Evolutionary conservation across 2,888 invertebrate species (phyloP).

Genomic region (Cyrtodaria siliqua): DNA sequence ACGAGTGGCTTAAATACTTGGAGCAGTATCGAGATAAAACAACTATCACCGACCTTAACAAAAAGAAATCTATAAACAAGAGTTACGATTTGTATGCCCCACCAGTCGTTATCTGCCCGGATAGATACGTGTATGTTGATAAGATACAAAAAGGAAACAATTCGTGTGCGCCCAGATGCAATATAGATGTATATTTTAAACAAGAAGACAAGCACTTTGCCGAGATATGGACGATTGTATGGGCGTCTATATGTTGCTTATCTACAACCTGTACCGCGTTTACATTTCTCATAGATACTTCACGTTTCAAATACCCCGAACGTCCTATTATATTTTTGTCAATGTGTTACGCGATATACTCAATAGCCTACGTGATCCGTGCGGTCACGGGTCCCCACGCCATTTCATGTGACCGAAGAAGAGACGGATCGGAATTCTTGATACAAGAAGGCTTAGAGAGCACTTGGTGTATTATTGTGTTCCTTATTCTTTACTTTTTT

Average conservation of each 20-base stretch:
- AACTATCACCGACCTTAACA: slow-evolving; percentile 7
- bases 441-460: slow-evolving; percentile 87
- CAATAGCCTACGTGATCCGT: slow-evolving; percentile 86
- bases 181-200: slow-evolving; percentile 90
- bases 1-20: slow-evolving; percentile 69
- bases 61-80: slow-evolving; percentile 5
- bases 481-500: slow-evolving; percentile 92
- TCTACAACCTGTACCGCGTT: slow-evolving; percentile 85
- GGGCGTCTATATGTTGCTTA: slow-evolving; percentile 91
- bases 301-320: slow-evolving; percentile 86
- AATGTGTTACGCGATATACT: slow-evolving; percentile 85
- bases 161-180: slow-evolving; percentile 87
- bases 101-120: slow-evolving; percentile 69
- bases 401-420: slow-evolving; percentile 88
- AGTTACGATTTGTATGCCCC: too few relatives aligned
- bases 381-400: slow-evolving; percentile 82
- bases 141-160: slow-evolving; percentile 74
- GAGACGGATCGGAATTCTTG: slow-evolving; percentile 86
- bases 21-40: slow-evolving; percentile 52
- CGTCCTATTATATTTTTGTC: slow-evolving; percentile 86
- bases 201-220: slow-evolving; percentile 90
- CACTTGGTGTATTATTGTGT: slow-evolving; percentile 90
- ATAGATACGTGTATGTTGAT: slow-evolving; percentile 81
- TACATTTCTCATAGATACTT: slow-evolving; percentile 86
- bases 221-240: slow-evolving; percentile 91